Conservation (phyloP, 37 sponge, comb jelly and placozoan genomes). For the Haliclona indistincta region DNA sequence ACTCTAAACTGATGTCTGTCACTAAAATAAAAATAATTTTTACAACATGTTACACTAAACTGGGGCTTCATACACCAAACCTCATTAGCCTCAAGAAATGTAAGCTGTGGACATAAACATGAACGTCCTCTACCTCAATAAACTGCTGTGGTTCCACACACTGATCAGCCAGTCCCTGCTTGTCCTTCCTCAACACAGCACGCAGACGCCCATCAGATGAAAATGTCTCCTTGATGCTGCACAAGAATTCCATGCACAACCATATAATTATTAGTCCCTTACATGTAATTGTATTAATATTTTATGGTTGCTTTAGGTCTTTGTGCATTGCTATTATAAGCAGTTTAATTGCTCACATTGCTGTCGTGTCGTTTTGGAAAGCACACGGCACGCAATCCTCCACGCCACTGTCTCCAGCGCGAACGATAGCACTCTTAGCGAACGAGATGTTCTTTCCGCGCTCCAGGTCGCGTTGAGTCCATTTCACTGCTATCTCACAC, state of each 20-base stretch:
- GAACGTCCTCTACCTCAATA: constrained; percentile 31
- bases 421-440: constrained; percentile 31
- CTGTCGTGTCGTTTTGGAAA: constrained; percentile 47
- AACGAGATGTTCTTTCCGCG: constrained; percentile 60
- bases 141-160: constrained; percentile 46
- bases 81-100: no score
- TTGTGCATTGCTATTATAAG: no score
- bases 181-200: constrained; percentile 57
- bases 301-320: no score
- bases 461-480: constrained; percentile 70
- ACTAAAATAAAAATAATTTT: no score
- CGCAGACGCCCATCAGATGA: constrained; percentile 1
- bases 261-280: constrained; percentile 3
- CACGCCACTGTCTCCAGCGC: background rate
- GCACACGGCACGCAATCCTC: background rate
- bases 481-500: constrained; percentile 46
- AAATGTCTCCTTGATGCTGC: constrained; percentile 15
- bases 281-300: no score
- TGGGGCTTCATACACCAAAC: no score
- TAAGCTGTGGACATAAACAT: no score
- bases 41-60: no score
- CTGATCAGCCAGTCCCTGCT: constrained; percentile 11
- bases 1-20: no score
- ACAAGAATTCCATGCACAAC: background rate
- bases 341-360: constrained; percentile 8